Conservation (phyloP, 1,140 invertebrate species). For the Phortica variegata region DNA sequence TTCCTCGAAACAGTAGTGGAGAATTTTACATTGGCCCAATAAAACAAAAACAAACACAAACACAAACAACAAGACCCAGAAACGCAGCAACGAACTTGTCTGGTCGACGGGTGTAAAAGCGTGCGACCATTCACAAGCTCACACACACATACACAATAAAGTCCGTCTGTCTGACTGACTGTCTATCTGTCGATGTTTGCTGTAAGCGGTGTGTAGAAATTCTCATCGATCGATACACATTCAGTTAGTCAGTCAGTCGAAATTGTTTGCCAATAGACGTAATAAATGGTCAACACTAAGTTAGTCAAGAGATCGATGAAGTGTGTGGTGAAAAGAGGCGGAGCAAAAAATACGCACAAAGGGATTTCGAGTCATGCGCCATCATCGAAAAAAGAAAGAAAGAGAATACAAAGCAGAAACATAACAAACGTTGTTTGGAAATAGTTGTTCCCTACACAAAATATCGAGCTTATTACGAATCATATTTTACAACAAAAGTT, state of each 20-base stretch:
- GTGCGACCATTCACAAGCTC: not conserved
- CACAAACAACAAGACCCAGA: not conserved
- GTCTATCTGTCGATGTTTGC: too few relatives aligned
- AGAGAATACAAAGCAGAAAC: not conserved
- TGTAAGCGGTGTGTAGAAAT: slow-evolving; percentile 12
- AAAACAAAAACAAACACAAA: too few relatives aligned
- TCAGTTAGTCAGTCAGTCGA: too few relatives aligned
- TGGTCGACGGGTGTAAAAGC: too few relatives aligned
- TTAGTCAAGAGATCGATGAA: slow-evolving; percentile 39
- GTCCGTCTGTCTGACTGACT: too few relatives aligned
- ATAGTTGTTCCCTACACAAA: too few relatives aligned
- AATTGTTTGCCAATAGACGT: slow-evolving; percentile 9
- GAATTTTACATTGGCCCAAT: slow-evolving; percentile 1
- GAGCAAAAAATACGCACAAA: slow-evolving; percentile 25
- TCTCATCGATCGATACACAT: slow-evolving; percentile 24
- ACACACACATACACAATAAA: slow-evolving; percentile 9
- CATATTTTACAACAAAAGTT: slow-evolving; percentile 1
- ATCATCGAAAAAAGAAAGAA: slow-evolving; percentile 28
- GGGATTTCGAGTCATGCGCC: slow-evolving; percentile 42
- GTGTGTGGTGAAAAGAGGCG: slow-evolving; percentile 46
- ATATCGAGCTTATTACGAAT: too few relatives aligned
- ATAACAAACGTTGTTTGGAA: not conserved
- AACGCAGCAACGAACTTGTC: too few relatives aligned
- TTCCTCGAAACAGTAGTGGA: not conserved
- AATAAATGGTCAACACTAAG: slow-evolving; percentile 7